Evolutionary conservation across 2,888 invertebrate genomes (phyloP), one percentile per base, ranked within the genome.

Genomic region (Drosophila mulleri): DNA sequence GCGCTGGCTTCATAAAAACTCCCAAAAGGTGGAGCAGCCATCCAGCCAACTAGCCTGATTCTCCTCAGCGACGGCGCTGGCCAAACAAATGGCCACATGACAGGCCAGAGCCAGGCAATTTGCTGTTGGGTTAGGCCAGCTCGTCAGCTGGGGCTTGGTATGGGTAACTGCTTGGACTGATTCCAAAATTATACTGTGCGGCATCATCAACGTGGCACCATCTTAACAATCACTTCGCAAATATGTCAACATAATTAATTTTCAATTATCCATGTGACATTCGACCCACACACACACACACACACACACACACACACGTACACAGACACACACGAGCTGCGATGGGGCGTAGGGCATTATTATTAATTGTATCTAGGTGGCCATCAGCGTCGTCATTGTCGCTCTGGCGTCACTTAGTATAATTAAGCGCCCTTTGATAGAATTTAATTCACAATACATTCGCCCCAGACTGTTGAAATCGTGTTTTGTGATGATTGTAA

Each of bases 201-300:
- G 62, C 75, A 87, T 80, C 83, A 78, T 71, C 70, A 67, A 45
- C 44, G 71, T 74, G 54, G 52, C 57, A 67, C 70, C 72, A 78
- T 78, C 75, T 78, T 78, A 75, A 78, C 85, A 86, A 86, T 89
- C 82, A 87, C 82, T 84, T 88, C 82, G 72, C 76, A 78, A 89
- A 86, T 88, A 89, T 78, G 88, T 89, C 89, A 87, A 87, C 89
- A 89, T 86, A 89, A 89, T 87, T 87, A 87, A 87, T 89, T 87
- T 87, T 89, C 86, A 87, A 87, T 87, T 87, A 87, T 75, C 79
- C 81, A 67, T 65, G 80, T 75, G 82, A 75, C 84, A 80, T 81
- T 86, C 62, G 58, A 54, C 54, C 14, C 50, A 44, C 41, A 63
- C 41, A 52, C 57, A n/a, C 52, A 39, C 35, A 62, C 45, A 42